Percentiles rank a stretch among this genome's conserved stretches.
Conservation (phyloP, 2,113 vertebrate species). For the Xenopus tropicalis region DNA sequence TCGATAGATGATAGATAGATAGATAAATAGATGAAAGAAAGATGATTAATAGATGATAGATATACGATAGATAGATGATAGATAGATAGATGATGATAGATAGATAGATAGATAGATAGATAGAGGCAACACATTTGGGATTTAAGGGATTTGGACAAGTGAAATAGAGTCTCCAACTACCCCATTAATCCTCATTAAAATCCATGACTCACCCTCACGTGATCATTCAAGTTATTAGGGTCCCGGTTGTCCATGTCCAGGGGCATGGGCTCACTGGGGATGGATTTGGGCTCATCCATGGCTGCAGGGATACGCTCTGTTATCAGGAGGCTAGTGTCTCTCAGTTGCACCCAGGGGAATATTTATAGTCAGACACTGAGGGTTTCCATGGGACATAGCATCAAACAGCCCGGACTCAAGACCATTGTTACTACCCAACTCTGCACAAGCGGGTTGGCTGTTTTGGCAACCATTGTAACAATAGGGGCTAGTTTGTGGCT, state of each 20-base stretch:
- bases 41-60: too few relatives aligned
- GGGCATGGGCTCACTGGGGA: constrained; percentile 35
- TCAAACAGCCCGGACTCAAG: constrained; percentile 13
- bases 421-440: background rate
- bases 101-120: too few relatives aligned
- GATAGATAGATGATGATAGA: too few relatives aligned
- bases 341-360: background rate
- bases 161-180: too few relatives aligned
- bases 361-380: background rate
- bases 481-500: background rate
- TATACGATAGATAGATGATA: too few relatives aligned
- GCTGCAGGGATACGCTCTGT: background rate
- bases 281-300: constrained; percentile 32
- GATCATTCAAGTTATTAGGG: constrained; percentile 45
- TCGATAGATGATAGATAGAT: too few relatives aligned
- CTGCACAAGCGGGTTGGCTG: background rate
- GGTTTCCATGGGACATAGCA: constrained; percentile 29
- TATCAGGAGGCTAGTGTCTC: background rate
- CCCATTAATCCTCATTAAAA: too few relatives aligned
- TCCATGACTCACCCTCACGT: constrained; percentile 33
- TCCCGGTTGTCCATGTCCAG: constrained; percentile 44
- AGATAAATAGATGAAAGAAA: too few relatives aligned
- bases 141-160: too few relatives aligned
- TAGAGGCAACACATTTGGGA: too few relatives aligned
- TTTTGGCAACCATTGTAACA: constrained; percentile 26